Base-by-base conservation (phyloP, 2,113 vertebrate genomes). In the Orycteropus afer region DNA sequence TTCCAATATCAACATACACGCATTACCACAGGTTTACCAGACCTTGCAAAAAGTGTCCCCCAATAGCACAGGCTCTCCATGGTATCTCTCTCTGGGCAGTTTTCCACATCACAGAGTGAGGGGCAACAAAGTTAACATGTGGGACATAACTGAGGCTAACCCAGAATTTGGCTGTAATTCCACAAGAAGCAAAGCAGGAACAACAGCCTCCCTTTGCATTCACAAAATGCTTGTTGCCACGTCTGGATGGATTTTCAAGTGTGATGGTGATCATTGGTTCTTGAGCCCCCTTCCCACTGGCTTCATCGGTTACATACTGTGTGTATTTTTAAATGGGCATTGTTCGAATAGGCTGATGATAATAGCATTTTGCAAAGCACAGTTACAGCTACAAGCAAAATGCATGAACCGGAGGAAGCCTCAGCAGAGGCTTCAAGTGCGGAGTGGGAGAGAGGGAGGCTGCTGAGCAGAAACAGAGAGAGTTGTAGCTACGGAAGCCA, bases 151-250 rank as follows among this genome's bases (percentile, higher is more conserved):
- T 86, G 82, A 89, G 47, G 34, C 61, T 89, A 93, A 81, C 51
- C 37, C 82, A 77, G 59, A 93, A 40, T 57, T 94, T 92, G 90
- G 82, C 92, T 76, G 18, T 83, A 71, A 95, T 94, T 86, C 82
- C 92, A 86, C 79, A 87, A 95, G 92, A 92, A 95, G 90, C 82
- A 93, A 92, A 96, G 82, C 65, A 86, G 81, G 49, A 90, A n/a
- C 65, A 40, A 59, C 67, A 95, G 40, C 27, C 76, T 82, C 61
- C 12, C 42, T 93, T 90, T 83, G 51, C 95, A 65, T 95, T 96
- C 79, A 69, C 92, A 90, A 95, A 93, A 76, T 79, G 94, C 82
- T 76, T 80, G 40, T 85, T 97, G 63, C 82, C 90, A 77, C 17
- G 1, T 89, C 76, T 83, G 57, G 86, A 45, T 29, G 10, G 78